These are phyloP conservation scores for Pseudochaenichthys georgianus DNA, from an alignment of 2,797 vertebrate genomes.

Conservation along the genomic window DNA sequence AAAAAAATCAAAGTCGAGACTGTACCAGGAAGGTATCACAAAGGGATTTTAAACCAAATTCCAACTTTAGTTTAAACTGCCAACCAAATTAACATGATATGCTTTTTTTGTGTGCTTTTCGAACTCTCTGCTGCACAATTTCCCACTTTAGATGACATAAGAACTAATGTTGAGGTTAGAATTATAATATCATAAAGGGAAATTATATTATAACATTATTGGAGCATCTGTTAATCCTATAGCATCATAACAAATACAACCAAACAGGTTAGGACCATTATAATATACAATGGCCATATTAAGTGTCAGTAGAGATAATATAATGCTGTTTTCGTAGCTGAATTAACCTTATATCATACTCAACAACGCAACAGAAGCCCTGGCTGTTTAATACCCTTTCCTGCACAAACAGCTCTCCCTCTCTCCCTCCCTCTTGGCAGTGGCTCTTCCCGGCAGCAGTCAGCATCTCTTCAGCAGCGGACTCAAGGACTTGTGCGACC, in stretches of 20 bases:
- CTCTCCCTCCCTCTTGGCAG: constrained; percentile 26
- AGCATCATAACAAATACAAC: neutral
- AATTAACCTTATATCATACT: constrained; percentile 26
- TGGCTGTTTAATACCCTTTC: constrained; percentile 34
- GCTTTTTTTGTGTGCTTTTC: neutral
- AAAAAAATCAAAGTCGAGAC: neutral
- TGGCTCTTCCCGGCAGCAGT: constrained; percentile 50
- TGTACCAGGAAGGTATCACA: neutral
- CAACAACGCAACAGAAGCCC: constrained; percentile 16
- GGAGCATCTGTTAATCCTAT: neutral
- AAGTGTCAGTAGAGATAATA: neutral
- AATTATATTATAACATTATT: neutral
- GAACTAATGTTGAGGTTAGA: neutral
- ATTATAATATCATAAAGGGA: neutral
- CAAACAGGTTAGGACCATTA: neutral
- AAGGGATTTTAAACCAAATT: neutral
- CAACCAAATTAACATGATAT: neutral
- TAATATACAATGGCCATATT: neutral
- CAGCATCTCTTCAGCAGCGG: constrained; percentile 62
- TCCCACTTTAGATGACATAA: constrained; percentile 11
- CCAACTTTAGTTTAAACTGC: constrained; percentile 1
- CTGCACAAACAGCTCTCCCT: constrained; percentile 17
- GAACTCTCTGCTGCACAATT: neutral
- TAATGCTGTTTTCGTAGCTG: neutral
- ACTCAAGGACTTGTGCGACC: constrained; percentile 51